These are phyloP conservation scores for Indicator indicator DNA, from an alignment of 2,113 vertebrate genomes.

Conservation along the genomic window DNA sequence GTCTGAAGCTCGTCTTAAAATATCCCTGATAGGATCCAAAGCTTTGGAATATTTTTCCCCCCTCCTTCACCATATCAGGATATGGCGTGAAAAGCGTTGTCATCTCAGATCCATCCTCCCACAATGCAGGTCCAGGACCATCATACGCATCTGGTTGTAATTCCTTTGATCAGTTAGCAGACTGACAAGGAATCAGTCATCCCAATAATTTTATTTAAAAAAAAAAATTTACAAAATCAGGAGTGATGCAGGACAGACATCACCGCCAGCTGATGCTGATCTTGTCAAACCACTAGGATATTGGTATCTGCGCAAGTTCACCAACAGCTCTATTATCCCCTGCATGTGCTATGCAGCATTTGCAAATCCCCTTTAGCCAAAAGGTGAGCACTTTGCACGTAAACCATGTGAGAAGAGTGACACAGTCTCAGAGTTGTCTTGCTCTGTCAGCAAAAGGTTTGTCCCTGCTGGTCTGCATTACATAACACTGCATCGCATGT, in stretches of 20 bases:
- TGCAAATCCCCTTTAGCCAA: conserved; percentile 41
- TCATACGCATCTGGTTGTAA: neutral
- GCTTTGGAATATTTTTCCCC: neutral
- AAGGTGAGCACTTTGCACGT: conserved; percentile 32
- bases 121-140: neutral
- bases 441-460: neutral
- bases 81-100: no score
- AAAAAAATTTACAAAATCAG: conserved; percentile 18
- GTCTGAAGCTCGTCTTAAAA: neutral
- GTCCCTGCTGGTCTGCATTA: neutral
- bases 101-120: neutral
- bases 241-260: conserved; percentile 14
- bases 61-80: neutral
- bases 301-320: neutral
- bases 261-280: neutral
- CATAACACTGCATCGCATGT: neutral
- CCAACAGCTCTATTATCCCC: conserved; percentile 50
- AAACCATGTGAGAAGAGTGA: neutral
- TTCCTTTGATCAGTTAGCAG: neutral
- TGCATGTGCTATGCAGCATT: conserved; percentile 36
- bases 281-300: neutral
- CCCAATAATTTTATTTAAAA: neutral
- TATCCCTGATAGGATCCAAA: neutral
- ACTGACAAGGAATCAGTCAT: neutral
- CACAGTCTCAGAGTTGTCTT: neutral